phyloP scores from a whole-genome alignment of 2,797 vertebrate genomes.

The Rhinella marina region DNA sequence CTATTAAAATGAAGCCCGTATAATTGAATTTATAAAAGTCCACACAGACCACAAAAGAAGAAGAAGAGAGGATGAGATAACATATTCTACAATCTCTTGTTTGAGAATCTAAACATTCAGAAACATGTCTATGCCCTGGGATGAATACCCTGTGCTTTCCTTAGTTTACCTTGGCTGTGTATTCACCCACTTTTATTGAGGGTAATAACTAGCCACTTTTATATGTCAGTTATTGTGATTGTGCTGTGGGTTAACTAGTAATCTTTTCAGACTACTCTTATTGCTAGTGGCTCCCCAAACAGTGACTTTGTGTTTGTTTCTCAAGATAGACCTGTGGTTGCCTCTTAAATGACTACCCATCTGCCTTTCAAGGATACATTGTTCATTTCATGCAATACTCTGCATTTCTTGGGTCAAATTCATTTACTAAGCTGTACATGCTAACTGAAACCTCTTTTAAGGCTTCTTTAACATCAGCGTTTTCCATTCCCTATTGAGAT shows the following conservation, averaged over 20 bases:
- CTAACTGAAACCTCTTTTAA: too few species aligned
- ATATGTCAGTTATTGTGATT: constrained; percentile 26
- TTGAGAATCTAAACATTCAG: not conserved
- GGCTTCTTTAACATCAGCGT: too few species aligned
- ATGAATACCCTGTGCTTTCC: not conserved
- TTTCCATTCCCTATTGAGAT: too few species aligned
- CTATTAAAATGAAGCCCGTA: too few species aligned
- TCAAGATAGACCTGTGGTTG: not conserved
- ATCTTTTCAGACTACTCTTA: constrained; percentile 26
- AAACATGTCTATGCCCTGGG: not conserved
- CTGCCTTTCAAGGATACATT: not conserved
- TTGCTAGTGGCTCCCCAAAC: not conserved
- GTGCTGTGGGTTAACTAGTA: constrained; percentile 37
- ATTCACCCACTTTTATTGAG: constrained; percentile 35
- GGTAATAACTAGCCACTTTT: constrained; percentile 15
- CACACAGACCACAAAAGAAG: too few species aligned
- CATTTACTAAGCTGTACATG: too few species aligned
- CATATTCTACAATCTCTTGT: not conserved
- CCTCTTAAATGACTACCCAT: not conserved
- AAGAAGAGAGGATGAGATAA: too few species aligned
- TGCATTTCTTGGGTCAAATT: too few species aligned
- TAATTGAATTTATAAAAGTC: too few species aligned
- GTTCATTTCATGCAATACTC: not conserved
- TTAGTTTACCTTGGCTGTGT: not conserved
- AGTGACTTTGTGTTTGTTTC: constrained; percentile 19